Conservation (phyloP, 2,113 vertebrate genomes). For the Daubentonia madagascariensis region DNA sequence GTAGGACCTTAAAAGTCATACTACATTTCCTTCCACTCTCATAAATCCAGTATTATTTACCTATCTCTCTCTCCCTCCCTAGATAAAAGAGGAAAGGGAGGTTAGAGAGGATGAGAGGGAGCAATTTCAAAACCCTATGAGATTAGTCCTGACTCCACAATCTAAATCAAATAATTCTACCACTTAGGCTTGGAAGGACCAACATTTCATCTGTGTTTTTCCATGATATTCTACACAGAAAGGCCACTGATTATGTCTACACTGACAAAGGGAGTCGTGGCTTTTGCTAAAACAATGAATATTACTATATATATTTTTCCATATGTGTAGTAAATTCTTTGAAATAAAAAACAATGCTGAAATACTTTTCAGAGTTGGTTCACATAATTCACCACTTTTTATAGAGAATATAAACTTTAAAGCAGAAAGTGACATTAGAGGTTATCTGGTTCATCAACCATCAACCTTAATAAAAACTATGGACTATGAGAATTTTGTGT, state of each 20-base stretch:
- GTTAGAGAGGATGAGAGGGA: not conserved
- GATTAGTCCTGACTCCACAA: constrained; percentile 9
- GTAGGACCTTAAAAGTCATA: not conserved
- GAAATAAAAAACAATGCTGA: not conserved
- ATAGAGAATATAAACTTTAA: not conserved
- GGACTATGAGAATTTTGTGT: not conserved
- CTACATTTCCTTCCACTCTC: not conserved
- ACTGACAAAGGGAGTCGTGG: not conserved
- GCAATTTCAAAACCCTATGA: constrained; percentile 13
- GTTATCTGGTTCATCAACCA: not conserved
- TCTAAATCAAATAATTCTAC: constrained; percentile 24
- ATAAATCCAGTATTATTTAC: not conserved
- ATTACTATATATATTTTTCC: not conserved
- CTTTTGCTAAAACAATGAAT: not conserved
- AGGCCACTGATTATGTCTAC: not conserved
- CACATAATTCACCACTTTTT: not conserved
- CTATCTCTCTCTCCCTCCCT: not conserved
- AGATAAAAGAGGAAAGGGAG: not conserved
- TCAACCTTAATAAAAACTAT: not conserved
- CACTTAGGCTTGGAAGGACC: not conserved
- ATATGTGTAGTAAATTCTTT: not conserved
- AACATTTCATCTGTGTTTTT: not conserved
- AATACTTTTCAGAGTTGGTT: not conserved
- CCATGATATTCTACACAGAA: not conserved
- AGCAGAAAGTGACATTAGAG: not conserved